Evolutionary conservation across 2,888 invertebrate genomes (phyloP).

Genomic region (Ecliptopera silaceata): DNA sequence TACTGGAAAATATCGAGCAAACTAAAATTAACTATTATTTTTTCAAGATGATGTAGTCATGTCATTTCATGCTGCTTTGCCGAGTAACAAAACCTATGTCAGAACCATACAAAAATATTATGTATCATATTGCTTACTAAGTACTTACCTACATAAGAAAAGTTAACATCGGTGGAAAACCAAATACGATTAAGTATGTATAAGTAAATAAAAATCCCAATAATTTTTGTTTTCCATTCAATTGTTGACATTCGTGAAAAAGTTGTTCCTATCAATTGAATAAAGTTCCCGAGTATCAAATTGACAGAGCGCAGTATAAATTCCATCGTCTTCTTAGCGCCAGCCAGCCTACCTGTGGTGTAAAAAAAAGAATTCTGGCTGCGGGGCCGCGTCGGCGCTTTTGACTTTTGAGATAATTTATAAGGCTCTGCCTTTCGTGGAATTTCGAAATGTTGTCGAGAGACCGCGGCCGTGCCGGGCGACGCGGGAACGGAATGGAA

Average conservation of each 20-base stretch:
- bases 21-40: background rate
- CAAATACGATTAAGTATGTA: no score
- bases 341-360: conserved; percentile 79
- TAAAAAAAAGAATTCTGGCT: conserved; percentile 80
- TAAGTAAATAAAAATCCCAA: no score
- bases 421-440: conserved; percentile 81
- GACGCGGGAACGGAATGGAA: conserved; percentile 73
- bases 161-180: no score
- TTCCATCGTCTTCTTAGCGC: conserved; percentile 79
- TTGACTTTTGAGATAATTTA: conserved; percentile 83
- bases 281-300: conserved; percentile 52
- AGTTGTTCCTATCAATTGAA: background rate
- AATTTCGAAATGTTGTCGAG: conserved; percentile 80
- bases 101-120: no score
- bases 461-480: conserved; percentile 57
- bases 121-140: no score
- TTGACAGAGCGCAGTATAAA: conserved; percentile 56
- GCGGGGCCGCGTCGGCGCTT: conserved; percentile 80
- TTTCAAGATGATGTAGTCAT: no score
- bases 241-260: background rate
- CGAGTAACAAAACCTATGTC: no score
- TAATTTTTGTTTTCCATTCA: background rate
- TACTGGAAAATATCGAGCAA: conserved; percentile 30
- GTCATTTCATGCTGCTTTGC: no score
- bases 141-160: no score